Conservation (phyloP, 1,140 invertebrate genomes). For the Pseudomyrmex dendroicus region DNA sequence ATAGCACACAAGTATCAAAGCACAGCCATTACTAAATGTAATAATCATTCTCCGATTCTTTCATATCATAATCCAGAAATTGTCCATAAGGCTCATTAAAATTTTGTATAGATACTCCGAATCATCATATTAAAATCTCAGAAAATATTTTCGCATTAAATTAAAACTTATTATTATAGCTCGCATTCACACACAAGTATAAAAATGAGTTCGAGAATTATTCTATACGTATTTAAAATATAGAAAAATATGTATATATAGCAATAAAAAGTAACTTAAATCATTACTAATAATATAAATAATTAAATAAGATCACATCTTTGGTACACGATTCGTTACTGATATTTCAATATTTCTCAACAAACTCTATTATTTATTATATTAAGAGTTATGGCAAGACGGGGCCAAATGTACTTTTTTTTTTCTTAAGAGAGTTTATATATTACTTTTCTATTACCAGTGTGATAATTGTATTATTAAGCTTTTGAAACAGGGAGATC, state of each 20-base stretch:
- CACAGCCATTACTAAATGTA: constrained; percentile 51
- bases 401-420: constrained; percentile 41
- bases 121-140: constrained; percentile 6
- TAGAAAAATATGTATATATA: constrained; percentile 32
- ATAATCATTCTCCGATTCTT: neutral
- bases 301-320: constrained; percentile 75
- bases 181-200: neutral
- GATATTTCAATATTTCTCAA: constrained; percentile 58
- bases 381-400: constrained; percentile 65
- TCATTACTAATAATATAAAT: constrained; percentile 59
- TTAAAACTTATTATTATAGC: neutral
- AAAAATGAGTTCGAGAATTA: constrained; percentile 39
- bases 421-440: constrained; percentile 9
- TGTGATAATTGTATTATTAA: constrained; percentile 56
- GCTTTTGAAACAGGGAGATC: constrained; percentile 59
- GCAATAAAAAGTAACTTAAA: constrained; percentile 65
- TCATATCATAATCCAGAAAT: neutral
- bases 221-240: constrained; percentile 22
- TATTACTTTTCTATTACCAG: constrained; percentile 43
- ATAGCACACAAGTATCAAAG: constrained; percentile 27
- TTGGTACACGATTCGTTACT: constrained; percentile 72
- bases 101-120: neutral
- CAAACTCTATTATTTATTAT: constrained; percentile 21
- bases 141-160: constrained; percentile 20
- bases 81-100: neutral